Evolutionary conservation across 2,888 invertebrate species (phyloP), one percentile per base, ranked within the genome.

Genomic region (Lasius fuliginosus): DNA sequence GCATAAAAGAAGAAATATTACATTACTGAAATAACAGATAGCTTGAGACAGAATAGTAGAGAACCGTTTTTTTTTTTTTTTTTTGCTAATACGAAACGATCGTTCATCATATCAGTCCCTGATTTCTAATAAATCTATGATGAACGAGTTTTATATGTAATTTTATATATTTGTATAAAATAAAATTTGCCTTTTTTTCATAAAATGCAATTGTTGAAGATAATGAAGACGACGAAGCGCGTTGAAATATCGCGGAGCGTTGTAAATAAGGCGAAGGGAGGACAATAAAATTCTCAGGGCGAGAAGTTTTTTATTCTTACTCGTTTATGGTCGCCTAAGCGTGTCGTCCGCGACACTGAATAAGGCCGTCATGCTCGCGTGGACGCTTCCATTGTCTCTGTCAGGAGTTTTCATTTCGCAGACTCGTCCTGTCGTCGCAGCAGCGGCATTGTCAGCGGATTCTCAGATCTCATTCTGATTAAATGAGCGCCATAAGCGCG

Each of bases 381-480:
- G 90, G 90, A 90, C 86, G 90, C 88, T 90, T 88, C 90, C 90
- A 90, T 89, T 90, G 90, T 90, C 87, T 90, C 87, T 87, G 36
- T 36, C 87, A 79, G 87, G 85, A 76, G 89, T 89, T 89, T 90
- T 90, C 89, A 90, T 90, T 90, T 88, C 84, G 89, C 85, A 87
- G 82, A 86, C 86, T 83, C 84, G 85, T 86, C 85, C 82, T 84
- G 79, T 86, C 85, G 86, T 73, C 60, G 73, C 23, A 18, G 27
- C 86, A 79, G 85, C 85, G 67, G 86, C 83, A 86, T 85, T 86
- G 89, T 88, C 82, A 83, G 83, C 81, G 84, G 87, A 46, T 83
- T 85, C 87, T 89, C 86, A 83, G 88, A 85, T 90, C 88, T 90
- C 90, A 90, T 90, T 85, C 89, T 89, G 89, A 90, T 88, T 86